Evolutionary conservation across 1,140 invertebrate species (phyloP), one percentile per base, ranked within the genome.

Genomic region (Zaprionus davidi): DNA sequence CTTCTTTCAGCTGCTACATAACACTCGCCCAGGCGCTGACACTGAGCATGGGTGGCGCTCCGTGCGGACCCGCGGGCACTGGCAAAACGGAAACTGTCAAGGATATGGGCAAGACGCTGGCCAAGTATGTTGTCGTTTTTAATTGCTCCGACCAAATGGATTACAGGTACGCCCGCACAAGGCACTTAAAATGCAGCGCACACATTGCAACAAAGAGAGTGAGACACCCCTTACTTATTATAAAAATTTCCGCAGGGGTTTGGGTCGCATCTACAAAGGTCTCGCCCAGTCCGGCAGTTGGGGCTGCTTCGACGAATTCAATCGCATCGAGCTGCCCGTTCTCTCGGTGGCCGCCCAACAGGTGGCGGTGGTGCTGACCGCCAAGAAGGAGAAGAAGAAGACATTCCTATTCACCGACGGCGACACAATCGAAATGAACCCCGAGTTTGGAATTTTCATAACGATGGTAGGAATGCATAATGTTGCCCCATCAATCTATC

Each of bases 141-240:
- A 99, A 99, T 93, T 99, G 98, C 90, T 99, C 98, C 4, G 98
- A 99, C 94, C 98, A 99, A 94, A 99, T 99, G 98, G 98, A 99
- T 93, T 99, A 98, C 92, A 95, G 97, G 94, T 97, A 95, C 44
- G 62, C 11, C 26, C 24, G 46, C 62, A 12, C 70, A 72, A 17
- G 7, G 31, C 65, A 69, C 49, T 71, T 72, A 72, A 71, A 62
- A 78, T 76, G 59, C 74, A 38, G 44, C 28, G 13, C 69, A 67
- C 69, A 67, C 71, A 60, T 46, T 64, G 28, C 28, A 26, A 28
- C n/a, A 36, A 58, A 65, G n/a, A 46, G n/a, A 1, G n/a, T 9
- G n/a, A 46, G 41, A 9, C n/a, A 46, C 41, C 7, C 17, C n/a
- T 41, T 34, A 67, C 44, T 78, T 36, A 66, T 77, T 75, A 51